Percentiles rank a stretch among this genome's conserved stretches.
Conservation (phyloP, 2,113 vertebrate genomes). For the Thomomys bottae region DNA sequence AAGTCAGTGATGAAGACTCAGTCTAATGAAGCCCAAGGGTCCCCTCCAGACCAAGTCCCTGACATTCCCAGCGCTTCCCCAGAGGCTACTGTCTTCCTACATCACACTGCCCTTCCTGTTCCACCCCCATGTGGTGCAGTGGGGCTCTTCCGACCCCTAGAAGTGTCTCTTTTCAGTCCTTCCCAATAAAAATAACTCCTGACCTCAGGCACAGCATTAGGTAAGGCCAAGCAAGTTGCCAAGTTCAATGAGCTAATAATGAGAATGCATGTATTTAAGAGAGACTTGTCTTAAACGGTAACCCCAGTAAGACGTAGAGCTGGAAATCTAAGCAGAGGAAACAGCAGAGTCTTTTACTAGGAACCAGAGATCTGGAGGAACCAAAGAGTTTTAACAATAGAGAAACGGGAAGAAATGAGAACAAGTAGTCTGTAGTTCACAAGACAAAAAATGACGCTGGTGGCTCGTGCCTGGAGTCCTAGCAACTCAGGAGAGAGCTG, state of each 20-base stretch:
- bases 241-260: background rate
- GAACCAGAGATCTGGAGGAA: background rate
- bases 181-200: background rate
- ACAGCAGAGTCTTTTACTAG: background rate
- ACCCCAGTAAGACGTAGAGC: accelerated
- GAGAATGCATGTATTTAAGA: background rate
- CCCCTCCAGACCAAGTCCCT: background rate
- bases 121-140: background rate
- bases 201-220: background rate
- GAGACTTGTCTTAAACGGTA: background rate
- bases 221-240: background rate
- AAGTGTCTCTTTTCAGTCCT: background rate
- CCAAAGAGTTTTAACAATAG: background rate
- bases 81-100: background rate
- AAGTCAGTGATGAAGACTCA: background rate
- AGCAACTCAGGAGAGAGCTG: too few relatives aligned
- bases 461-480: too few relatives aligned
- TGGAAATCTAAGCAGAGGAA: background rate
- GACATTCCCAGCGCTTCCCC: background rate
- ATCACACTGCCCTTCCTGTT: background rate
- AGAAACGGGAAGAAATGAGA: background rate
- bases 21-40: background rate
- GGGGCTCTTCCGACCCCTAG: background rate
- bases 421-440: background rate
- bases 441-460: background rate